Percentiles rank a stretch among this genome's conserved stretches.
phyloP scores from a whole-genome alignment of 1,140 invertebrate genomes.

The Venturia canescens region DNA sequence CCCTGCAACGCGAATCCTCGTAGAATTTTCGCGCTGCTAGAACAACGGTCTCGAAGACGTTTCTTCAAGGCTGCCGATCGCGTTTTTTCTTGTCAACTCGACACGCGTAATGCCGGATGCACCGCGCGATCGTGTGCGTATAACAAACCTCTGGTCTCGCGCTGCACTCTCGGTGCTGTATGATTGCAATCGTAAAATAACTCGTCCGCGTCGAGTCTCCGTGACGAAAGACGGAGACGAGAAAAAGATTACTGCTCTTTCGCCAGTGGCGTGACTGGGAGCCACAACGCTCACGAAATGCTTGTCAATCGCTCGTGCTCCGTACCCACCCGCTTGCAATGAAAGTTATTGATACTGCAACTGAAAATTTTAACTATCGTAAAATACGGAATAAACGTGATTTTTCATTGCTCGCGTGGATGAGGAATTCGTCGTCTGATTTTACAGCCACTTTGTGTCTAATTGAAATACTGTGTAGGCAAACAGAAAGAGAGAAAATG shows the following conservation, averaged over 20 bases:
- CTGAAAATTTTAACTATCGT: too few relatives aligned
- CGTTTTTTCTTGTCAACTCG: not conserved
- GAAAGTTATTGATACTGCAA: not conserved
- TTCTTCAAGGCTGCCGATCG: not conserved
- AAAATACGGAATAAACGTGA: too few relatives aligned
- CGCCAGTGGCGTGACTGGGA: not conserved
- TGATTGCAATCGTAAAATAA: slow-evolving; percentile 4
- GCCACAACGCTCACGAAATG: not conserved
- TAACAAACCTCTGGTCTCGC: too few relatives aligned
- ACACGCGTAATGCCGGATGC: not conserved
- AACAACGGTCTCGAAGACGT: not conserved
- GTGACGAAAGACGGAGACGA: not conserved
- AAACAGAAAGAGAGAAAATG: too few relatives aligned
- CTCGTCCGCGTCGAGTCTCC: not conserved
- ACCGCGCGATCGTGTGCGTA: not conserved
- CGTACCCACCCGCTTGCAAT: not conserved
- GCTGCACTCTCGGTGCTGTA: not conserved
- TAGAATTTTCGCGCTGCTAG: too few relatives aligned
- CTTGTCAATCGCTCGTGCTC: not conserved
- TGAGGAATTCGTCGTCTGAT: too few relatives aligned
- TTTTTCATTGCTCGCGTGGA: too few relatives aligned
- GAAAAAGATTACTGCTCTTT: not conserved
- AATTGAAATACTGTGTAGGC: too few relatives aligned
- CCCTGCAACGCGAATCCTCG: too few relatives aligned
- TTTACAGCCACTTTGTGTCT: too few relatives aligned